A percentile compares a stretch with the other conserved stretches of the same genome.
Conservation (phyloP, 2,113 vertebrate species). For the Hydropotes inermis region DNA sequence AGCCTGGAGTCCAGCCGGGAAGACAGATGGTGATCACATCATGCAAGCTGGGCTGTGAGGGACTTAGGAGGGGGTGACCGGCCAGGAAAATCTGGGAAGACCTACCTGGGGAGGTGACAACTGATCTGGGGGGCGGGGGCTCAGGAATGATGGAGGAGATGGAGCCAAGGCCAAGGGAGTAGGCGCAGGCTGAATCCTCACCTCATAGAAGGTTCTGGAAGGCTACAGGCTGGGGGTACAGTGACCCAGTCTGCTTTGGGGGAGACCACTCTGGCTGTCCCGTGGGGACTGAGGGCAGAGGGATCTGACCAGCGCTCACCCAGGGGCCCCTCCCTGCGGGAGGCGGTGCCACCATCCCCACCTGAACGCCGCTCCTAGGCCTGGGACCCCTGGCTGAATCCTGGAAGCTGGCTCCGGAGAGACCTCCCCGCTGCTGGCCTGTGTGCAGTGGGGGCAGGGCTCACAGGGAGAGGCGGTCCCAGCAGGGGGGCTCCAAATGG, state of each 20-base stretch:
- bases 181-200: neutral
- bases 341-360: neutral
- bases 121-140: neutral
- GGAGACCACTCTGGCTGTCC: neutral
- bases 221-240: neutral
- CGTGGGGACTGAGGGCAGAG: fast-evolving
- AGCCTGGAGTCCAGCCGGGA: neutral
- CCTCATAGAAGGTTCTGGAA: neutral
- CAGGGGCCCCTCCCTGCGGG: fast-evolving
- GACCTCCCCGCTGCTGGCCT: neutral
- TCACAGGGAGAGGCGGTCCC: neutral
- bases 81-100: neutral
- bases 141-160: fast-evolving
- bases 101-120: neutral
- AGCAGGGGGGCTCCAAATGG: constrained; percentile 12
- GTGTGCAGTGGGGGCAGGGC: neutral
- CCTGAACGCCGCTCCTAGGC: neutral
- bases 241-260: neutral
- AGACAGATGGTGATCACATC: neutral
- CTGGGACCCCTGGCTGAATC: neutral
- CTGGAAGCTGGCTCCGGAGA: neutral
- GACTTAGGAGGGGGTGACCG: neutral
- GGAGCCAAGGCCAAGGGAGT: neutral
- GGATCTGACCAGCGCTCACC: fast-evolving
- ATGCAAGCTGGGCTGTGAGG: neutral